phyloP scores from a whole-genome alignment of 2,888 invertebrate species.

The Apeira syringaria region DNA sequence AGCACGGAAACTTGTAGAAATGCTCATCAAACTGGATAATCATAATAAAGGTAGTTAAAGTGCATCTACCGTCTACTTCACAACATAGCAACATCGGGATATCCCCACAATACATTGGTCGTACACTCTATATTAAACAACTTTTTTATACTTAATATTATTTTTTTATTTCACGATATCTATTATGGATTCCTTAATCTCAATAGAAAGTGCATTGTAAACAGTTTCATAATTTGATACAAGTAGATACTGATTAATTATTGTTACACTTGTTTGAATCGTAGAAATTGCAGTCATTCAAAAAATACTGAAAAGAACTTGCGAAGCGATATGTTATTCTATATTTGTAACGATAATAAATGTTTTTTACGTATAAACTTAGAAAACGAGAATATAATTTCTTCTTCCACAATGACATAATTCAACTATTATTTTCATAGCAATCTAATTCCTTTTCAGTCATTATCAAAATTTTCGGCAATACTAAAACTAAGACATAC shows the following conservation, averaged over 20 bases:
- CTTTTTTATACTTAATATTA: conserved; percentile 46
- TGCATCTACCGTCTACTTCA: conserved; percentile 52
- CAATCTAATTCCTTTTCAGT: too few species aligned
- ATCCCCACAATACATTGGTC: conserved; percentile 58
- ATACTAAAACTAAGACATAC: too few species aligned
- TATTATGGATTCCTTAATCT: conserved; percentile 18
- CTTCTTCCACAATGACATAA: too few species aligned
- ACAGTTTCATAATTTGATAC: conserved; percentile 41
- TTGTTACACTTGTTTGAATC: conserved; percentile 27
- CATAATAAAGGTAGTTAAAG: conserved; percentile 48
- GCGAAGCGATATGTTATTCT: too few species aligned
- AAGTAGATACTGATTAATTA: conserved; percentile 17
- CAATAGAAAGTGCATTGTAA: conserved; percentile 58
- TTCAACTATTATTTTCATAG: too few species aligned
- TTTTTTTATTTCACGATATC: conserved; percentile 47
- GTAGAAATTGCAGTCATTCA: too few species aligned
- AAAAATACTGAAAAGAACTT: too few species aligned
- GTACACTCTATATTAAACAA: conserved; percentile 67
- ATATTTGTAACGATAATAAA: too few species aligned
- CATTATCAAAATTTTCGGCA: too few species aligned
- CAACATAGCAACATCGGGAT: conserved; percentile 41
- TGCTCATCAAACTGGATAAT: conserved; percentile 31
- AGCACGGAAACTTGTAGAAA: conserved; percentile 51
- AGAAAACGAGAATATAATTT: too few species aligned
- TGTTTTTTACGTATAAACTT: too few species aligned